Evolutionary conservation across 2,888 invertebrate genomes (phyloP).

Genomic region (Tipula unca): DNA sequence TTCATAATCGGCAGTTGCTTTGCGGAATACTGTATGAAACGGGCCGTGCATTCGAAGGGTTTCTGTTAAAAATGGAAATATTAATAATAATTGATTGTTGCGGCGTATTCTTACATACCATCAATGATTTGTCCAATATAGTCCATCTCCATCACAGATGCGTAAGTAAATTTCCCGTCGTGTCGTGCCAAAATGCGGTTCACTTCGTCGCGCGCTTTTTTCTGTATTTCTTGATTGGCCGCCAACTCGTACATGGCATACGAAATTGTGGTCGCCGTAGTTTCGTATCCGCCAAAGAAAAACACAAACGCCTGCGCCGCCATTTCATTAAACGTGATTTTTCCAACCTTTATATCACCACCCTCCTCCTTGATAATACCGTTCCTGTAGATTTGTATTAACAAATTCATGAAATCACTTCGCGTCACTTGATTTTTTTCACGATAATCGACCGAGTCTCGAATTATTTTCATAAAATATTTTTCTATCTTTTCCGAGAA

Average conservation of each 20-base stretch:
- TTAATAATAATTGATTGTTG: neutral
- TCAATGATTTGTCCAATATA: constrained; percentile 41
- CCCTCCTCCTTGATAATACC: neutral
- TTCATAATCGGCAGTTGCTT: constrained; percentile 36
- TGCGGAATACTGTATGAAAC: constrained; percentile 38
- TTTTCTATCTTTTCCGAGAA: constrained; percentile 30
- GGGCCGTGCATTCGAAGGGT: constrained; percentile 42
- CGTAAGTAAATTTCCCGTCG: constrained; percentile 37
- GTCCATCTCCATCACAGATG: constrained; percentile 40
- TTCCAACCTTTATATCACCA: neutral
- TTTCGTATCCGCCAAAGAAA: constrained; percentile 43
- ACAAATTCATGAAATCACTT: constrained; percentile 47
- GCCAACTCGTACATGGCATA: constrained; percentile 41
- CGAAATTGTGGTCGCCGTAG: constrained; percentile 39
- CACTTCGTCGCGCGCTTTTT: constrained; percentile 37
- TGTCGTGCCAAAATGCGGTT: constrained; percentile 33
- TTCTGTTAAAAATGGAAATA: constrained; percentile 28
- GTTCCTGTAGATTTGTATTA: constrained; percentile 41
- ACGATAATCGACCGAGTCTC: constrained; percentile 37
- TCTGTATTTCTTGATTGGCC: constrained; percentile 37
- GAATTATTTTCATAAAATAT: constrained; percentile 35
- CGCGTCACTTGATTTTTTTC: constrained; percentile 36
- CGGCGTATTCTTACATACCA: constrained; percentile 30
- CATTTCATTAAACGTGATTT: constrained; percentile 31
- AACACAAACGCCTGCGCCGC: constrained; percentile 41